Conservation (phyloP, 2,113 vertebrate species). For the Mormoops blainvillei region DNA sequence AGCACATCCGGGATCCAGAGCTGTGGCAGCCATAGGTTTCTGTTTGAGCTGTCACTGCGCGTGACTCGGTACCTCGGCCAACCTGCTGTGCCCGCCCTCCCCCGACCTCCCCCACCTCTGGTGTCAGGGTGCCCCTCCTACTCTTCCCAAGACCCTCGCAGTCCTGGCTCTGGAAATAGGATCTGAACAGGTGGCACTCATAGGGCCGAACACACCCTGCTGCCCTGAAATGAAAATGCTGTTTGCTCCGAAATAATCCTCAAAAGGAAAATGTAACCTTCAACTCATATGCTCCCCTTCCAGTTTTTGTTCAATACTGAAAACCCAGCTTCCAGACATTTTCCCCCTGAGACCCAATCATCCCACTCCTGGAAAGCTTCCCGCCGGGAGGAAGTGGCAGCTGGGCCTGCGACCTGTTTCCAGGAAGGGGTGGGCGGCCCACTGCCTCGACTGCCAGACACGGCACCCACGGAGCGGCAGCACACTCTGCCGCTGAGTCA, state of each 20-base stretch:
- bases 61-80: not conserved
- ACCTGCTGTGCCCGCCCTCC: not conserved
- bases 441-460: fast-evolving
- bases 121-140: not conserved
- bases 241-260: not conserved
- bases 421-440: not conserved
- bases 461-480: not conserved
- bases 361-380: not conserved
- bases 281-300: not conserved
- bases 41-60: not conserved
- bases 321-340: not conserved
- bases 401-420: not conserved
- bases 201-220: not conserved
- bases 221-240: not conserved
- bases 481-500: not conserved
- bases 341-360: not conserved
- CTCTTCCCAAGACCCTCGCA: not conserved
- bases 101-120: not conserved
- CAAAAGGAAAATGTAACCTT: not conserved
- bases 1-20: too few species aligned
- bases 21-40: too few species aligned
- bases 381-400: not conserved
- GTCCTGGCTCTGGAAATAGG: not conserved
- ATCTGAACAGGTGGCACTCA: not conserved
- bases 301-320: not conserved